Conservation (phyloP, 2,797 vertebrate genomes). For the Liasis olivaceus region DNA sequence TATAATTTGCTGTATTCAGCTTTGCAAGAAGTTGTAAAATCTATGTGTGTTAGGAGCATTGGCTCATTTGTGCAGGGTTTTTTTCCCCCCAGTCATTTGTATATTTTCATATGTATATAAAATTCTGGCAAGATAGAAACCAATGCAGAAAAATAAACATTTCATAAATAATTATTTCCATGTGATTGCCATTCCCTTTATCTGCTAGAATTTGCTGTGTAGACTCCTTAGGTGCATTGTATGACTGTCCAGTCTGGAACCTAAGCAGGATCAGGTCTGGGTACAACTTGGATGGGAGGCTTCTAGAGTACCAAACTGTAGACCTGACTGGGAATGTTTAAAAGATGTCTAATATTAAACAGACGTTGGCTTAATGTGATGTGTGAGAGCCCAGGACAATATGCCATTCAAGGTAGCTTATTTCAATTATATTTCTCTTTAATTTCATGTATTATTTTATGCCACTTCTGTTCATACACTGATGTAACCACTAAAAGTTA, state of each 20-base stretch:
- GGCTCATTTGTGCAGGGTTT: neutral
- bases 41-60: constrained; percentile 11
- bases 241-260: neutral
- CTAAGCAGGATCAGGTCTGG: neutral
- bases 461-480: neutral
- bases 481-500: neutral
- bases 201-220: neutral
- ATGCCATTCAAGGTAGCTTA: neutral
- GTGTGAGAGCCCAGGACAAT: neutral
- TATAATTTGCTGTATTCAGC: neutral
- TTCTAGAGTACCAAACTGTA: neutral
- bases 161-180: neutral
- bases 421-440: neutral
- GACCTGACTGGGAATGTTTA: neutral
- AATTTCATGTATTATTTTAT: neutral
- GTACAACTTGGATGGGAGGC: neutral
- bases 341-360: neutral
- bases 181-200: neutral
- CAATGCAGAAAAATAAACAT: constrained; percentile 20
- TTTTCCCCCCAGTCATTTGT: neutral
- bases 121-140: neutral
- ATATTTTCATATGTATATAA: constrained; percentile 26
- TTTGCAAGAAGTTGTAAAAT: neutral
- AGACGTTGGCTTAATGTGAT: neutral
- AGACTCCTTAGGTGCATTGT: neutral